Base-by-base conservation (phyloP, 2,888 invertebrate species). In the Sabellastarte sp. region DNA sequence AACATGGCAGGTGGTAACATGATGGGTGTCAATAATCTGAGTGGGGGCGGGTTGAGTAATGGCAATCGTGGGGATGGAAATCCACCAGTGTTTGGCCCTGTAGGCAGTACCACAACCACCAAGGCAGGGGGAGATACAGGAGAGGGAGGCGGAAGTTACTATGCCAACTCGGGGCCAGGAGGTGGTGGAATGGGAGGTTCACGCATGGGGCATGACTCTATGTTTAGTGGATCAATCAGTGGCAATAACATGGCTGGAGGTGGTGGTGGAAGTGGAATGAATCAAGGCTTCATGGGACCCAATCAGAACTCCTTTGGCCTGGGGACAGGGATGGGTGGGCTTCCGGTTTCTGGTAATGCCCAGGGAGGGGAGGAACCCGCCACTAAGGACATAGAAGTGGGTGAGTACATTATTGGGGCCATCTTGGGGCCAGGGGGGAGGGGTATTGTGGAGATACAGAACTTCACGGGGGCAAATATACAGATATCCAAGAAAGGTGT, bases 401-500 rank as follows among this genome's bases (percentile, higher is more conserved):
- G 94, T 66, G 87, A 87, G 74, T 93, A 95, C 88, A 66, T 96
- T 86, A 95, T 97, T 84, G 97, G 96, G 82, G 96, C 95, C 83
- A 95, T 98, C 82, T 89, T 97, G 85, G 97, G 94, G 88, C 95
- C 95, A 75, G 95, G 94, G 83, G 97, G 96, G 73, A 91, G 94
- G 86, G 92, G 94, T 86, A 89, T 97, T 84, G 92, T 95, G 81
- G 96, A 97, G 88, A 93, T 97, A 86, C 96, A 96, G 88, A 93
- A 95, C 87, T 89, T 91, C 87, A 95, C 94, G 84, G 95, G 95
- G 85, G 95, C 96, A 86, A 95, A 92, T 88, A 95, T 97, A 86
- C 95, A 96, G 88, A 96, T 97, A 87, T 95, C 95, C 77, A 96
- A 96, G 89, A 96, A 96, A 88, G 95, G 95, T 85, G 93, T 93